Evolutionary conservation across 2,113 vertebrate genomes (phyloP), one percentile per base, ranked within the genome.

Genomic region (Leptodactylus fuscus): DNA sequence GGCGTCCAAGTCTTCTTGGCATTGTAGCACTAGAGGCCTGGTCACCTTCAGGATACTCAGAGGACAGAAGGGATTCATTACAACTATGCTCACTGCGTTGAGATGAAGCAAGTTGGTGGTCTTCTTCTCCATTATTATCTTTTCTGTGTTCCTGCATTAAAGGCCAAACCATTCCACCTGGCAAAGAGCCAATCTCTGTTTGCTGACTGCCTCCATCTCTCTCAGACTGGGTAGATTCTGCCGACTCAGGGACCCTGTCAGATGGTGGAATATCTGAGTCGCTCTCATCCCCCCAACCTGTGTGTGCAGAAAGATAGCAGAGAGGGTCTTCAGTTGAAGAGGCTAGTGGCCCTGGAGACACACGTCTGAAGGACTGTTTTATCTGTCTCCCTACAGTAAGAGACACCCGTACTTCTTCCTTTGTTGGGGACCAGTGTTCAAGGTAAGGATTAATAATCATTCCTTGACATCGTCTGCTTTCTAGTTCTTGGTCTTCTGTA

Each of bases 1-100:
- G 84, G n/a, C 84, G 76, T 53, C 84, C 67, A 48, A 85, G 77
- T 48, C 84, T 71, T 65, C 84, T 58, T 73, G 84, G 84, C 84
- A 85, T 85, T 71, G 84, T 85, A 5, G 84, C 84, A 60, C 84
- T 85, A 11, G 84, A 85, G 10, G 84, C 84, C 34, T 85, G 84
- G 60, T 85, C 84, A 34, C 84, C 84, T 48, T 85, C 84, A 46
- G 84, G 84, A 46, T 85, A 85, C 48, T 85, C 84, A 34, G 84
- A 85, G 5, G 84, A 85, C 9, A 85, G 48, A 20, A 85, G 76
- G 16, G 84, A 85, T 81, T 85, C 84, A 81, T 85, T 85, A 58
- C 84, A 85, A 73, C 84, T 85, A 53, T 85, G 84, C 34, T 85
- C 84, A 85, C 84, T 85, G 24, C 84, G 84, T 27, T 85, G 84